These are phyloP conservation scores for Galaxias olidus DNA, from an alignment of 2,797 vertebrate genomes.

Conservation along the genomic window DNA sequence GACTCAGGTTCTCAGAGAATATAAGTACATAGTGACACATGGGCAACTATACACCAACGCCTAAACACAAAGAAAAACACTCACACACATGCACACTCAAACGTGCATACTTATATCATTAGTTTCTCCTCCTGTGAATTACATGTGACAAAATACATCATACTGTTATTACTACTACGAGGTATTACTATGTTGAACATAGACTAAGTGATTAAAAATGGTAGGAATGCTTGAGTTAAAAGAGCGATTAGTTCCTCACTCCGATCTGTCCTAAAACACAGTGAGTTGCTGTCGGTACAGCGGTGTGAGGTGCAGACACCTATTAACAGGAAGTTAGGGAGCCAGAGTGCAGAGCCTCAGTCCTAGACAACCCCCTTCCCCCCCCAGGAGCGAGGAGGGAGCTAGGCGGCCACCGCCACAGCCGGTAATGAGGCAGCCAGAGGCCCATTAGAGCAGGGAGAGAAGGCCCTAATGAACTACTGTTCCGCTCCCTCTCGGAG, in stretches of 20 bases:
- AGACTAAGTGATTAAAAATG: too few species aligned
- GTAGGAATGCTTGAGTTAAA: too few species aligned
- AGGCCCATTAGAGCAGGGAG: slow-evolving; percentile 61
- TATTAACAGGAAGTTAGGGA: slow-evolving; percentile 66
- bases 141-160: too few species aligned
- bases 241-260: too few species aligned
- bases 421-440: slow-evolving; percentile 67
- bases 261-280: not conserved
- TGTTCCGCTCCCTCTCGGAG: slow-evolving; percentile 32
- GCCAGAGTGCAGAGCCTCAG: slow-evolving; percentile 52
- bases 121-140: too few species aligned
- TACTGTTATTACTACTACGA: too few species aligned
- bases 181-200: too few species aligned
- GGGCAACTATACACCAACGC: not conserved
- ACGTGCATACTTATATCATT: slow-evolving; percentile 5
- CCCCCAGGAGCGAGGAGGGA: slow-evolving; percentile 39
- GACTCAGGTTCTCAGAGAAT: not conserved
- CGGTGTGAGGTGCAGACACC: slow-evolving; percentile 44
- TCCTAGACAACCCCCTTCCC: slow-evolving; percentile 36
- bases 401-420: slow-evolving; percentile 50
- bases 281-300: not conserved
- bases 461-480: slow-evolving; percentile 68
- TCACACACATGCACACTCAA: not conserved
- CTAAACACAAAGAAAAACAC: not conserved
- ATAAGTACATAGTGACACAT: not conserved